Conservation (phyloP, 2,888 invertebrate genomes). For the Cyrtodaria siliqua region DNA sequence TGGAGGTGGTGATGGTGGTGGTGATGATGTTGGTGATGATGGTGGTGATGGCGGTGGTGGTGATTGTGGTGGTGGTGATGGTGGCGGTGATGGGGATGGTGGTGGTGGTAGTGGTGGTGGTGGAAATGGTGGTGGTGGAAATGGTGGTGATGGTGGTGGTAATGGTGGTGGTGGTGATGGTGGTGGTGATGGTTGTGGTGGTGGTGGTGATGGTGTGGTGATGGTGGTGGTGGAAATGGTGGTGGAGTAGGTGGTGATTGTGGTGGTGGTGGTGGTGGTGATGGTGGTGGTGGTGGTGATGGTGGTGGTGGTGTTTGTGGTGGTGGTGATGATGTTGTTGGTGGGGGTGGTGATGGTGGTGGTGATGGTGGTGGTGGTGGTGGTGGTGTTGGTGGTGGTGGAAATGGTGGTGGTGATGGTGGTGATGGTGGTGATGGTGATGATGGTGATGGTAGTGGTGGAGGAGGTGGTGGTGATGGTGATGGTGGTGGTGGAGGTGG, state of each 20-base stretch:
- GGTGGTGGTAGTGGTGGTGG: constrained; percentile 1
- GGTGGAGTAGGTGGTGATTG: no score
- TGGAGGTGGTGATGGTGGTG: no score
- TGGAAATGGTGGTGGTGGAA: neutral
- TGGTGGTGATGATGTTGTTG: constrained; percentile 13
- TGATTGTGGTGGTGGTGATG: neutral
- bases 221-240: constrained; percentile 1
- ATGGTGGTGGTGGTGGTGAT: constrained; percentile 22
- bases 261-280: constrained; percentile 45
- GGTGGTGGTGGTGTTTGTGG: constrained; percentile 46
- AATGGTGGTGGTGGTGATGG: constrained; percentile 21
- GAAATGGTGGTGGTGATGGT: neutral
- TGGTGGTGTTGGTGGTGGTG: neutral
- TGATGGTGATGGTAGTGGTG: neutral
- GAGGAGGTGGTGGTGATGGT: neutral
- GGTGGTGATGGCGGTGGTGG: constrained; percentile 3
- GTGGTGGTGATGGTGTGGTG: constrained; percentile 45
- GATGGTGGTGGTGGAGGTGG: neutral
- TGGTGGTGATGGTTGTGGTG: constrained; percentile 49
- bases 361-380: neutral
- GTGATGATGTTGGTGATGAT: neutral
- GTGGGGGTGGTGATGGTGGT: constrained; percentile 1
- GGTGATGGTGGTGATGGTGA: neutral
- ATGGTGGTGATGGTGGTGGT: neutral
- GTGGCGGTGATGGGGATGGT: neutral